phyloP scores from a whole-genome alignment of 2,888 invertebrate species.

The Rapana venosa region DNA sequence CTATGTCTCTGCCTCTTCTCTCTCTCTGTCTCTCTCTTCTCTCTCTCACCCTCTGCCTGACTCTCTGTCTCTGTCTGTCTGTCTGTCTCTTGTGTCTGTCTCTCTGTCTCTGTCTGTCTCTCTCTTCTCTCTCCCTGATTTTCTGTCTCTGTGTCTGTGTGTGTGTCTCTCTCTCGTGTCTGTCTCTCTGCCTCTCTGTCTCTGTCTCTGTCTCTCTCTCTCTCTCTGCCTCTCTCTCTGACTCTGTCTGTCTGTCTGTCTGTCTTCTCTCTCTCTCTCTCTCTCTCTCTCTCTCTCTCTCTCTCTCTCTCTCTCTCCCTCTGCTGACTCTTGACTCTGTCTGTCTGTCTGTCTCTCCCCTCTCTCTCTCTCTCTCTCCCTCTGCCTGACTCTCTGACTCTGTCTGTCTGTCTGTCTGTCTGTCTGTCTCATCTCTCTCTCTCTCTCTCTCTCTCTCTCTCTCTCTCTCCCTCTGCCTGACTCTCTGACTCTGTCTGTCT shows the following conservation, averaged over 20 bases:
- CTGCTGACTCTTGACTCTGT: neutral
- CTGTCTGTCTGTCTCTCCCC: no score
- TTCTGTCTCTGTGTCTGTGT: neutral
- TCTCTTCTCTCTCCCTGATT: neutral
- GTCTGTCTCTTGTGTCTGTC: neutral
- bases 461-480: no score
- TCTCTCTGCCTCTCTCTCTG: neutral
- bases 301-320: constrained; percentile 20
- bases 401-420: no score
- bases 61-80: neutral
- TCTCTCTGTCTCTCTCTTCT: neutral
- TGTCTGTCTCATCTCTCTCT: no score
- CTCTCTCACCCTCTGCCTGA: neutral
- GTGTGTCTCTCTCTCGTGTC: neutral
- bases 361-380: no score
- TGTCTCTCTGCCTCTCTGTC: constrained; percentile 1
- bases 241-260: neutral
- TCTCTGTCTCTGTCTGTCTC: neutral
- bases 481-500: constrained; percentile 3
- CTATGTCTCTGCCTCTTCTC: neutral
- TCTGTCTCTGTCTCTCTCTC: neutral
- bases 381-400: no score
- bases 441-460: no score
- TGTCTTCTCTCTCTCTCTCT: neutral
- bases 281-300: neutral